Evolutionary conservation across 2,113 vertebrate genomes (phyloP).

Genomic region (Leptobrachium leishanense): DNA sequence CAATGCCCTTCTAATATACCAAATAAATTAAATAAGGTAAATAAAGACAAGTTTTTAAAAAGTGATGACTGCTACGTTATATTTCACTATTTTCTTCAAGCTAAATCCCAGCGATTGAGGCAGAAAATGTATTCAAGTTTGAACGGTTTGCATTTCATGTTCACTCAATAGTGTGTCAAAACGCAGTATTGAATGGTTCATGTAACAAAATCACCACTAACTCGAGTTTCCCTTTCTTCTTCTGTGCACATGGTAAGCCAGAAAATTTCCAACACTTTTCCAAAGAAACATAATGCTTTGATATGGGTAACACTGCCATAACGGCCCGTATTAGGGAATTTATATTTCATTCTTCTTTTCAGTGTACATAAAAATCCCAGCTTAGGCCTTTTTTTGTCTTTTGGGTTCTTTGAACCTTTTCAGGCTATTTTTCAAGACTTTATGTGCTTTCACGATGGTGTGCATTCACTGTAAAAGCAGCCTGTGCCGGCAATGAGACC

Average conservation of each 20-base stretch:
- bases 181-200: conserved; percentile 96
- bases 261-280: conserved; percentile 81
- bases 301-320: conserved; percentile 91
- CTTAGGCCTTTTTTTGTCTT: conserved; percentile 99
- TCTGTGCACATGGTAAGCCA: conserved; percentile 84
- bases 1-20: no score
- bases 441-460: conserved; percentile 94
- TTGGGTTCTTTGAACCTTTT: conserved; percentile 99
- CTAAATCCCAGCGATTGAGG: conserved; percentile 98
- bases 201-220: conserved; percentile 86
- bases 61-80: conserved; percentile 88
- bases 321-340: conserved; percentile 91
- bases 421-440: conserved; percentile 94
- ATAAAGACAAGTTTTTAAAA: conserved; percentile 73
- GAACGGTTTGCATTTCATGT: conserved; percentile 97
- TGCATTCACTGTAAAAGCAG: conserved; percentile 99
- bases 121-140: conserved; percentile 99
- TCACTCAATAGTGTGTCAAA: conserved; percentile 94
- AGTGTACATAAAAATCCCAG: conserved; percentile 99
- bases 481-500: conserved; percentile 95
- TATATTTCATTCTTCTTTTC: conserved; percentile 99
- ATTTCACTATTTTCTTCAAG: conserved; percentile 90
- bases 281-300: conserved; percentile 86
- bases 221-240: conserved; percentile 82
- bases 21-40: conserved; percentile 79